A percentile compares a stretch with the other conserved stretches of the same genome.
Evolutionary conservation across 2,113 vertebrate genomes (phyloP).

Genomic region (Stegastes partitus): DNA sequence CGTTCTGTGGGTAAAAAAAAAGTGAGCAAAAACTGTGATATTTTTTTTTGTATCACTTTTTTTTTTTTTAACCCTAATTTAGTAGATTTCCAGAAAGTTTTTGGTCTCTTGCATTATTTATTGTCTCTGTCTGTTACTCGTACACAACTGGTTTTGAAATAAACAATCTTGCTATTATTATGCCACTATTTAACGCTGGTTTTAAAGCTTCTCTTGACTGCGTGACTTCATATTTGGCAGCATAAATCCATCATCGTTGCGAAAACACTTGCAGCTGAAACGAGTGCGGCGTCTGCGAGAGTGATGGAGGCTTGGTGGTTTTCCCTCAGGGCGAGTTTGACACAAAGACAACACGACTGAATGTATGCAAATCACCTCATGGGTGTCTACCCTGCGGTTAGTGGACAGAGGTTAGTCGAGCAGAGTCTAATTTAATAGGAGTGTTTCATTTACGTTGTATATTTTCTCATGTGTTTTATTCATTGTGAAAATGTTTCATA

Average conservation of each 20-base stretch:
- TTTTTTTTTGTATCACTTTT: slow-evolving; percentile 42
- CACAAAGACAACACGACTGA: slow-evolving; percentile 17
- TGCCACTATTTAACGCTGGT: neutral
- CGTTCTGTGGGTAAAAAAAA: slow-evolving; percentile 38
- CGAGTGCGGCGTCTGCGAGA: neutral
- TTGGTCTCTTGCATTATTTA: slow-evolving; percentile 81
- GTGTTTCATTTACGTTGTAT: neutral
- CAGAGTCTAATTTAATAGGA: neutral
- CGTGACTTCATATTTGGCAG: neutral
- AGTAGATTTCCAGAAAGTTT: slow-evolving; percentile 51
- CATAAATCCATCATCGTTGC: neutral
- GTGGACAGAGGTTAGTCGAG: neutral
- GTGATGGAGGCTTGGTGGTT: slow-evolving; percentile 3
- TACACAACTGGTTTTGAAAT: slow-evolving; percentile 84
- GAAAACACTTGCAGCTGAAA: neutral
- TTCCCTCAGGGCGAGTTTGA: slow-evolving; percentile 24
- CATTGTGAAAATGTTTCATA: neutral
- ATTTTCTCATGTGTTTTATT: neutral
- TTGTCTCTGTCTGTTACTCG: slow-evolving; percentile 79
- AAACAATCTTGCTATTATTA: slow-evolving; percentile 79
- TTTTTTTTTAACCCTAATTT: slow-evolving; percentile 54
- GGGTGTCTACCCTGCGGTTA: neutral
- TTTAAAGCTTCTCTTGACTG: neutral
- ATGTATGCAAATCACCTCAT: slow-evolving; percentile 55
- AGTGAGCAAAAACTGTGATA: slow-evolving; percentile 27